A percentile compares a stretch with the other conserved stretches of the same genome.
phyloP scores from a whole-genome alignment of 2,888 invertebrate genomes.

The Ditula angustiorana region DNA sequence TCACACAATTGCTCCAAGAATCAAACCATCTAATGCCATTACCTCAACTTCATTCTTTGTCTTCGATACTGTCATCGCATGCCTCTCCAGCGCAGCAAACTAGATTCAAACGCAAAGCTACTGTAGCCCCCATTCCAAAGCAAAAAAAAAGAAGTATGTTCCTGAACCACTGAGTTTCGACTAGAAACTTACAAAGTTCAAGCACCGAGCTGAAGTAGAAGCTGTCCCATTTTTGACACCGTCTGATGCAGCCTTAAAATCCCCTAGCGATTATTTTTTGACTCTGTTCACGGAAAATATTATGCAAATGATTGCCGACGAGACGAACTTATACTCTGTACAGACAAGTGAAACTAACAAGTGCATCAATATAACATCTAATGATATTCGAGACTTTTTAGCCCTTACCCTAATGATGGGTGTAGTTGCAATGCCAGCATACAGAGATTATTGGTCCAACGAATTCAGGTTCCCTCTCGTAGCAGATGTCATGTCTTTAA shows the following conservation, averaged over 20 bases:
- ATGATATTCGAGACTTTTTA: slow-evolving; percentile 42
- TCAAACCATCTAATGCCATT: no score
- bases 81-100: no score
- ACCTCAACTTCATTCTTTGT: no score
- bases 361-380: slow-evolving; percentile 36
- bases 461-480: slow-evolving; percentile 29
- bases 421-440: slow-evolving; percentile 31
- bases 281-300: slow-evolving; percentile 25
- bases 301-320: slow-evolving; percentile 39
- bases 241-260: background rate
- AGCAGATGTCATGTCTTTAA: slow-evolving; percentile 34
- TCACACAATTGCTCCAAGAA: no score
- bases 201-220: background rate
- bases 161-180: background rate
- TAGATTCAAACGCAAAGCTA: no score
- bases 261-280: background rate
- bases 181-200: background rate
- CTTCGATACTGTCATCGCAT: no score
- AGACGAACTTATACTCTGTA: slow-evolving; percentile 43
- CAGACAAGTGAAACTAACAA: slow-evolving; percentile 35
- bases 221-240: background rate
- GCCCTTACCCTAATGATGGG: slow-evolving; percentile 40
- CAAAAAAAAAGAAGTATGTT: background rate
- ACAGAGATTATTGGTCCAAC: slow-evolving; percentile 31
- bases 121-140: background rate